Conservation (phyloP, 1,140 invertebrate species). For the Popillia japonica region DNA sequence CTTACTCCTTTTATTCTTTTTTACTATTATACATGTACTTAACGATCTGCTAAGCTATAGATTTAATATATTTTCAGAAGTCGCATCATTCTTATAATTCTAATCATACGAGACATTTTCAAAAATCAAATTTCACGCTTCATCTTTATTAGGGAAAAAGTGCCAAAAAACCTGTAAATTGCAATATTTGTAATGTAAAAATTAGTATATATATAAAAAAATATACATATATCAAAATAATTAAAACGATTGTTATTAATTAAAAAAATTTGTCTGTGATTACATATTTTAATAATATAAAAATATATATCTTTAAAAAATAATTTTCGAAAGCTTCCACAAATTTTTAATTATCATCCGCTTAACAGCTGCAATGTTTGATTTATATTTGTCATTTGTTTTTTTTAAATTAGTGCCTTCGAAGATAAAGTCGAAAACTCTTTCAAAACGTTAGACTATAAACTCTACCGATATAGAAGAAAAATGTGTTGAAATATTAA, state of each 20-base stretch:
- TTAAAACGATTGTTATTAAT: not conserved
- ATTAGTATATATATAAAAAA: not conserved
- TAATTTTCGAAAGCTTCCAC: not conserved
- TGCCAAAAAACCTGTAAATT: not conserved
- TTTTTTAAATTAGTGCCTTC: not conserved
- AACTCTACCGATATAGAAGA: not conserved
- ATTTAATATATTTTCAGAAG: not conserved
- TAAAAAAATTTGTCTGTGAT: slow-evolving; percentile 11
- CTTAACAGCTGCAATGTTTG: not conserved
- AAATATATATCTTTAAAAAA: slow-evolving; percentile 6
- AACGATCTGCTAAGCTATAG: not conserved
- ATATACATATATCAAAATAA: too few relatives aligned
- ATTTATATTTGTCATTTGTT: not conserved
- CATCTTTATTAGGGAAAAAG: not conserved
- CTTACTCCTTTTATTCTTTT: not conserved
- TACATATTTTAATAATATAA: not conserved
- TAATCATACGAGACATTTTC: not conserved
- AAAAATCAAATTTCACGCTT: not conserved
- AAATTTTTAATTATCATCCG: not conserved
- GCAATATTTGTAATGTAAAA: not conserved
- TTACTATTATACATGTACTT: not conserved
- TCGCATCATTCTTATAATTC: not conserved
- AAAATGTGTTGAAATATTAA: not conserved
- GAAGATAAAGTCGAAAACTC: not conserved
- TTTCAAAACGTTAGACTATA: not conserved